A percentile compares a stretch with the other conserved stretches of the same genome.
These are phyloP conservation scores for Camptogramma bilineatum DNA, from an alignment of 2,888 invertebrate genomes.

Conservation along the genomic window DNA sequence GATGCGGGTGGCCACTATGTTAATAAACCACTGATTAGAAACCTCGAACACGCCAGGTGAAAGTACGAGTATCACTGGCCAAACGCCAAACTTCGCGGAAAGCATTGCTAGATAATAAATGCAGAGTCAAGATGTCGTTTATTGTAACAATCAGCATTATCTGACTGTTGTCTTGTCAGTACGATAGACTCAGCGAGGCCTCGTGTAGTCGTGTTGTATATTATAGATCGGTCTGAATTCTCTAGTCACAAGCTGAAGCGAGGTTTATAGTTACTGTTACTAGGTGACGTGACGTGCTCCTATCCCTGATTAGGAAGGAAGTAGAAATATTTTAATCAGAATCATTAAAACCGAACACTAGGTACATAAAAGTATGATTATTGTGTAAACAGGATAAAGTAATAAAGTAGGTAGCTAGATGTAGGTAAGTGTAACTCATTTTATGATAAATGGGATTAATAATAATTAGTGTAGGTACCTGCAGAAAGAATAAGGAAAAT, in stretches of 20 bases:
- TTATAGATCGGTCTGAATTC: background rate
- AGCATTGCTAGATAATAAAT: background rate
- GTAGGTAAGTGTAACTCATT: too few relatives aligned
- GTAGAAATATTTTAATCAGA: too few relatives aligned
- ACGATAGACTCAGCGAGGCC: slow-evolving; percentile 9
- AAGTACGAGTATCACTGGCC: slow-evolving; percentile 3
- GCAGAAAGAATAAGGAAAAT: too few relatives aligned
- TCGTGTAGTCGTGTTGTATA: background rate
- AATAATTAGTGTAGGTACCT: too few relatives aligned
- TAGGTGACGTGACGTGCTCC: too few relatives aligned
- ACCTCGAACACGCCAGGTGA: slow-evolving; percentile 15
- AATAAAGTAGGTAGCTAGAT: too few relatives aligned
- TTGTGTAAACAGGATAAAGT: too few relatives aligned
- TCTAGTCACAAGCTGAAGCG: background rate
- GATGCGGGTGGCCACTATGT: background rate
- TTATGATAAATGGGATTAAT: too few relatives aligned
- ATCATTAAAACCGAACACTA: too few relatives aligned
- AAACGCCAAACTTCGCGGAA: slow-evolving; percentile 19
- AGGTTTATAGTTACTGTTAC: background rate
- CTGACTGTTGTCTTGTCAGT: background rate
- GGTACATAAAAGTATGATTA: too few relatives aligned
- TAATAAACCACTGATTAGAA: slow-evolving; percentile 5
- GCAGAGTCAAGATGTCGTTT: slow-evolving; percentile 1
- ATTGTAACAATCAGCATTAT: slow-evolving; percentile 13
- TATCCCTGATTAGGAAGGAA: too few relatives aligned